Evolutionary conservation across 2,113 vertebrate species (phyloP), one percentile per base, ranked within the genome.

Genomic region (Herpetotheres cachinnans): DNA sequence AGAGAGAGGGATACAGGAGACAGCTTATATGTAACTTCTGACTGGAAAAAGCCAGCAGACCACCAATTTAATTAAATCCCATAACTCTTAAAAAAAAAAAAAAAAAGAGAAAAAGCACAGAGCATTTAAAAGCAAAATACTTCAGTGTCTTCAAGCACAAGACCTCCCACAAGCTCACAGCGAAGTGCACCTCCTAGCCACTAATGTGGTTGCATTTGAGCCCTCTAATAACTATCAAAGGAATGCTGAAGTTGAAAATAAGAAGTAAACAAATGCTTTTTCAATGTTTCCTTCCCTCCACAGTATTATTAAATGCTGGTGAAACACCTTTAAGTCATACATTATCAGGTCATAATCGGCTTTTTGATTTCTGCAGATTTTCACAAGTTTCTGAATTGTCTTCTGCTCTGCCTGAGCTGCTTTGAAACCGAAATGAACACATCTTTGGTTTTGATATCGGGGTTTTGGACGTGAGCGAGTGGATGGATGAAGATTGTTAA

Each of bases 51-150:
- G 73, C 63, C 27, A 50, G 30, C 21, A 90, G 54, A 86, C 52
- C 55, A 90, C 71, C 65, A 92, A 86, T 85, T 72, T 90, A 94
- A 91, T 93, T 40, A 74, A 95, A 89, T 79, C 73, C 40, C 95
- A 85, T 90, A 79, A 81, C 50, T 92, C 42, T 71, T 24, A 29
- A 42, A n/a, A 34, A 30, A 52, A 58, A 44, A 25, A 30, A 13
- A 5, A 19, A 40, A 4, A 32, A 13, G 19, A 8, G 44, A 49
- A 67, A 26, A 4, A 9, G 2, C 54, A 50, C 8, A 56, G 32
- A 71, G 3, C 2, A 46, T 95, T 97, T 97, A 92, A 97, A 97
- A 93, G 61, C 66, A 82, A 82, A 97, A 92, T 81, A 93, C 91
- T 80, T 67, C 58, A 82, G 63, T 73, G 47, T 94, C 95, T 96